Evolutionary conservation across 2,888 invertebrate genomes (phyloP).

Genomic region (Acrocera orbiculus): DNA sequence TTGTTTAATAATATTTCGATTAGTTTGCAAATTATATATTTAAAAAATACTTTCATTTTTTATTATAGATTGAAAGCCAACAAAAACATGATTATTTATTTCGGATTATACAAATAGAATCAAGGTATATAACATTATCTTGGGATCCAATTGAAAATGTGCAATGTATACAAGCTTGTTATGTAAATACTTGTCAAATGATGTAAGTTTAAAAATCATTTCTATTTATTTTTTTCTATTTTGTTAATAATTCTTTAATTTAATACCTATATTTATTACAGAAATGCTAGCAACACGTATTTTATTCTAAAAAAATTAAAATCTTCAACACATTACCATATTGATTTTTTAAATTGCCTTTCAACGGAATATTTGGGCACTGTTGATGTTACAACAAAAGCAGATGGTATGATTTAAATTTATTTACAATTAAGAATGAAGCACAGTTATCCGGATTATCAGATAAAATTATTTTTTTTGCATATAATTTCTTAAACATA

Average conservation of each 20-base stretch:
- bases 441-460: too few relatives aligned
- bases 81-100: too few relatives aligned
- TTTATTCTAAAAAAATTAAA: conserved; percentile 9
- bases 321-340: conserved; percentile 9
- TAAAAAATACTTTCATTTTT: too few relatives aligned
- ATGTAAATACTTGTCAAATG: conserved; percentile 13
- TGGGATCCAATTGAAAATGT: conserved; percentile 11
- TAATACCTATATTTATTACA: conserved; percentile 1
- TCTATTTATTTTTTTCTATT: conserved; percentile 1
- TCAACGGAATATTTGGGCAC: conserved; percentile 15
- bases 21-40: too few relatives aligned
- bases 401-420: conserved; percentile 23
- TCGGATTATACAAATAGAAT: conserved; percentile 21
- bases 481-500: too few relatives aligned
- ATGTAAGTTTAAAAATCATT: conserved; percentile 13
- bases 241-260: neutral
- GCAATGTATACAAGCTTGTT: conserved; percentile 11
- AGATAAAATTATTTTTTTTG: too few relatives aligned
- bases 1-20: too few relatives aligned
- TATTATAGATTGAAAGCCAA: conserved; percentile 24
- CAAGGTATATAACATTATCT: conserved; percentile 23
- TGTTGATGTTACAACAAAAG: conserved; percentile 23
- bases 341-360: conserved; percentile 10
- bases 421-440: neutral
- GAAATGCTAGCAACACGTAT: conserved; percentile 2